Evolutionary conservation across 2,888 invertebrate species (phyloP).

Genomic region (Syritta pipiens): DNA sequence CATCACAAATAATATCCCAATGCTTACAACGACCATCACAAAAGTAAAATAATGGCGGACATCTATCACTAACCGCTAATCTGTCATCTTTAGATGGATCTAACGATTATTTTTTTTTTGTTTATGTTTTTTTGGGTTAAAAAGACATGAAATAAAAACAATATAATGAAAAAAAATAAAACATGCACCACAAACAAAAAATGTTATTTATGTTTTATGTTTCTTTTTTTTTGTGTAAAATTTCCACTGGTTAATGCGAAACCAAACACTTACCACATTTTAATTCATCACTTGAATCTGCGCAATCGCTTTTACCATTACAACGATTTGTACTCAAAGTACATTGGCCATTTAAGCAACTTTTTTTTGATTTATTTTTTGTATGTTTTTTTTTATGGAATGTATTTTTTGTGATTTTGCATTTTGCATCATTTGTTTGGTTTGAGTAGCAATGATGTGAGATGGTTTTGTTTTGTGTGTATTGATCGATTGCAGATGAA

Average conservation of each 20-base stretch:
- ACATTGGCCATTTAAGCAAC: slow-evolving; percentile 83
- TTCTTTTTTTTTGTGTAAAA: background rate
- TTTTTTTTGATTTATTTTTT: slow-evolving; percentile 66
- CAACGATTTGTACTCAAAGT: slow-evolving; percentile 82
- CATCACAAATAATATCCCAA: slow-evolving; percentile 81
- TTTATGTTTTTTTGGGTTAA: slow-evolving; percentile 2
- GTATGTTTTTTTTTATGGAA: background rate
- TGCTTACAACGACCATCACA: slow-evolving; percentile 80
- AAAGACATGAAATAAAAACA: background rate
- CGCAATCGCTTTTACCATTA: slow-evolving; percentile 81
- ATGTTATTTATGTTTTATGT: slow-evolving; percentile 1
- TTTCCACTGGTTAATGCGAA: slow-evolving; percentile 57
- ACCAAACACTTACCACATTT: slow-evolving; percentile 80
- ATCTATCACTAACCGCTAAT: slow-evolving; percentile 48
- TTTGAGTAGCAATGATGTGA: slow-evolving; percentile 24
- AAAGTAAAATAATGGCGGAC: slow-evolving; percentile 70
- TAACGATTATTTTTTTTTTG: background rate
- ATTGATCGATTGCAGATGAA: slow-evolving; percentile 50
- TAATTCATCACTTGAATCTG: slow-evolving; percentile 83
- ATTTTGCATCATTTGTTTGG: background rate
- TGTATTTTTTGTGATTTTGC: background rate
- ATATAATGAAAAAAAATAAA: background rate
- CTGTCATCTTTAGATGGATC: slow-evolving; percentile 47
- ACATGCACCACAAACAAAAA: background rate
- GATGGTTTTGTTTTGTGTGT: slow-evolving; percentile 30